phyloP scores from a whole-genome alignment of 2,888 invertebrate genomes.

The Latrodectus hesperus region DNA sequence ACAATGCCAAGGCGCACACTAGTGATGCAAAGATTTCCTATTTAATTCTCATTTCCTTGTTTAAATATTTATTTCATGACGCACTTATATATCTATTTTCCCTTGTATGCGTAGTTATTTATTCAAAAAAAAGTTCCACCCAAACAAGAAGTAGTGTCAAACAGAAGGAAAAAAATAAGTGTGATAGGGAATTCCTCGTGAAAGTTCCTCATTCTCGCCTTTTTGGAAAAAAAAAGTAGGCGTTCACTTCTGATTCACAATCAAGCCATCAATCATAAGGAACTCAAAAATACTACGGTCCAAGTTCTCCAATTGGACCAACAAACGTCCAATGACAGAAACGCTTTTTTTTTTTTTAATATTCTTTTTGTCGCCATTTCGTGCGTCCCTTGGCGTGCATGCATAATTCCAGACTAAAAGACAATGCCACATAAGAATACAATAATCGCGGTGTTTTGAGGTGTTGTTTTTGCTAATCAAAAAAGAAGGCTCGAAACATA shows the following conservation, averaged over 20 bases:
- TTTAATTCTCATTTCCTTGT: no score
- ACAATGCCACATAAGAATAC: conserved; percentile 66
- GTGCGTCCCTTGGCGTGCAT: conserved; percentile 42
- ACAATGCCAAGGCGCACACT: no score
- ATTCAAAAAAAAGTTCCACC: background rate
- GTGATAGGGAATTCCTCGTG: background rate
- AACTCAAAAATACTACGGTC: conserved; percentile 23
- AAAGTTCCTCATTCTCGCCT: conserved; percentile 15
- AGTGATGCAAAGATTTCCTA: no score
- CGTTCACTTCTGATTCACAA: conserved; percentile 31
- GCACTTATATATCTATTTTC: background rate
- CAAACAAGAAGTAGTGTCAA: background rate
- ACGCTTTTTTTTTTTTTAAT: background rate
- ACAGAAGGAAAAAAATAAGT: background rate
- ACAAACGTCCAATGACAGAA: conserved; percentile 36
- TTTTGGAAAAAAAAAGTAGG: conserved; percentile 30
- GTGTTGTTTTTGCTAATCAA: conserved; percentile 59
- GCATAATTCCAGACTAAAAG: conserved; percentile 44
- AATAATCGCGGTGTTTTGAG: conserved; percentile 48
- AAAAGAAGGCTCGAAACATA: conserved; percentile 40
- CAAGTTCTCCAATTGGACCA: conserved; percentile 50
- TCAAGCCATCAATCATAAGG: conserved; percentile 40
- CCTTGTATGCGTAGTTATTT: background rate
- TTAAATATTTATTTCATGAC: background rate
- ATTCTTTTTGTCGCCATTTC: conserved; percentile 9